Evolutionary conservation across 2,113 vertebrate genomes (phyloP), one percentile per base, ranked within the genome.

Genomic region (Pangasianodon gigas): DNA sequence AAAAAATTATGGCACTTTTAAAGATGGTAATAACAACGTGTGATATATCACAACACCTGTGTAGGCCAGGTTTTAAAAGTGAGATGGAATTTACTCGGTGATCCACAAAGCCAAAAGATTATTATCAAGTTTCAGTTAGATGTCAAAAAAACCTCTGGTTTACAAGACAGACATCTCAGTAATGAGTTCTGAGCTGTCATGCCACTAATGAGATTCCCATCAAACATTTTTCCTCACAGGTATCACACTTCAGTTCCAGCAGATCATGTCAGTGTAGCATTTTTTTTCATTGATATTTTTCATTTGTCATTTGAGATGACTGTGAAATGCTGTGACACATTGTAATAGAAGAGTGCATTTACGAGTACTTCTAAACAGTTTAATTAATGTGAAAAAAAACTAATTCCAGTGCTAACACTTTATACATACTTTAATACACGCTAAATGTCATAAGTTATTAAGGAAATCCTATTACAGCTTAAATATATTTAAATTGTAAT

Each of bases 181-280:
- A 92, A 91, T 89, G 85, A 88, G 86, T 85, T 91, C 79, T 75
- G 65, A 89, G 62, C 87, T 32, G 74, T 51, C 62, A 21, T 67
- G 74, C 74, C n/a, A 86, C 86, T 88, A 80, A 89, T 80, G 11
- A 89, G 60, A 71, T 67, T 85, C 69, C 71, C 65, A 60, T 81
- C 41, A 51, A 56, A 77, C 37, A 1, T 67, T 87, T 89, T 91
- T 91, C 18, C 69, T 84, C 44, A 80, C 58, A 37, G 81, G 79
- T 77, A 89, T 69, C n/a, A 69, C 29, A n/a, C 26, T 54, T 71
- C 54, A 62, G 7, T 71, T 54, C 14, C 65, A 71, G 60, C 8
- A 88, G 87, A 83, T 82, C n/a, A 3, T 29, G 24, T 60, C 81
- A 58, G 32, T 41, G 6, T 13, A 24, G n/a, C 19, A 41, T 58